Conservation (phyloP, 2,888 invertebrate species). For the Tigriopus californicus region DNA sequence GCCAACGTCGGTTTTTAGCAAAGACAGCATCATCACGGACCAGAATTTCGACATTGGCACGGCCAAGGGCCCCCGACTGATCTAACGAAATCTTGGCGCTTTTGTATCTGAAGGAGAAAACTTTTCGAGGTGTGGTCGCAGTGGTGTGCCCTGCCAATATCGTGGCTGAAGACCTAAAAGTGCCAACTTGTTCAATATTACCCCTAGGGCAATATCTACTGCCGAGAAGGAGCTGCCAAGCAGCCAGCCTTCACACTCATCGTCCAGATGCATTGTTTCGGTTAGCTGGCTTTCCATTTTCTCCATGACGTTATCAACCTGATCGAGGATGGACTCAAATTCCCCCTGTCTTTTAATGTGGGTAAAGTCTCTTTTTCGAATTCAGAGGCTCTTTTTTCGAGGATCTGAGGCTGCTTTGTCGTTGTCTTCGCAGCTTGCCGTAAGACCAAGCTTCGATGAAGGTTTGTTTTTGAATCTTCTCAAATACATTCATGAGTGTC, state of each 20-base stretch:
- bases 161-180: not conserved
- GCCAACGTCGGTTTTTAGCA: no score
- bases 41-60: no score
- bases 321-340: not conserved
- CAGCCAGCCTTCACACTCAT: constrained; percentile 2
- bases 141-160: not conserved
- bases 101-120: no score
- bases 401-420: not conserved
- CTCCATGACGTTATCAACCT: not conserved
- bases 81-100: no score
- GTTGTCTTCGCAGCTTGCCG: not conserved
- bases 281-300: not conserved
- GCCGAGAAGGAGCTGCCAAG: not conserved
- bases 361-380: no score
- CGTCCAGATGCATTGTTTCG: not conserved
- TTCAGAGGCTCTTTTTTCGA: not conserved
- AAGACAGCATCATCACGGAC: no score
- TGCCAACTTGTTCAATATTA: not conserved
- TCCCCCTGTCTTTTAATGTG: not conserved
- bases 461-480: not conserved
- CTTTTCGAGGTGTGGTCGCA: no score
- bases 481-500: not conserved
- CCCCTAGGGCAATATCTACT: not conserved
- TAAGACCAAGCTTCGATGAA: not conserved
- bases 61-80: no score